Evolutionary conservation across 2,888 invertebrate genomes (phyloP).

Genomic region (Synergus gifuensis): DNA sequence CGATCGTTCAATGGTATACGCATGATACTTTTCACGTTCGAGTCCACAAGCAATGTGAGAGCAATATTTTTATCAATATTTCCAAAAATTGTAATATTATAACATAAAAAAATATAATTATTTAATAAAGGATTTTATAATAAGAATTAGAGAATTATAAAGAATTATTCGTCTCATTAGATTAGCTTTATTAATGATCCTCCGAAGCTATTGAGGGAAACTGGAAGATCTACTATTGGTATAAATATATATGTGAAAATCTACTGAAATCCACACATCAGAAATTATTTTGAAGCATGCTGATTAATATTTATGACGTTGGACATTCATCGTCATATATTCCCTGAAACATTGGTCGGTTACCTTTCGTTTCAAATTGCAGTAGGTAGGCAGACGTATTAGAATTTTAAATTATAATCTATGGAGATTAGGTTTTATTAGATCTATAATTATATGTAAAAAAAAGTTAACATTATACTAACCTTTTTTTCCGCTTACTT

Average conservation of each 20-base stretch:
- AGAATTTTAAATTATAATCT: neutral
- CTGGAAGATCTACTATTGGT: slow-evolving; percentile 27
- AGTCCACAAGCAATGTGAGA: slow-evolving; percentile 5
- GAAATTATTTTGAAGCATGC: slow-evolving; percentile 18
- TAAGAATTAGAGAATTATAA: too few relatives aligned
- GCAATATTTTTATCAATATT: neutral
- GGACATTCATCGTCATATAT: neutral
- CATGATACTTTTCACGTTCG: slow-evolving; percentile 14
- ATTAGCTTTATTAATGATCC: slow-evolving; percentile 12
- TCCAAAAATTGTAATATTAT: too few relatives aligned
- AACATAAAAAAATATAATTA: too few relatives aligned
- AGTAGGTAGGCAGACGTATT: neutral
- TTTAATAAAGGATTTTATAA: too few relatives aligned
- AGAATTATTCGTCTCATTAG: slow-evolving; percentile 13
- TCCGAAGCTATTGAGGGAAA: slow-evolving; percentile 5
- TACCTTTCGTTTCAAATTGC: neutral
- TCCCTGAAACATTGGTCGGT: slow-evolving; percentile 1
- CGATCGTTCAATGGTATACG: slow-evolving; percentile 44
- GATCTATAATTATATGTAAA: too few relatives aligned
- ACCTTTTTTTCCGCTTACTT: too few relatives aligned
- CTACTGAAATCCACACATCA: slow-evolving; percentile 22
- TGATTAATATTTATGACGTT: slow-evolving; percentile 35
- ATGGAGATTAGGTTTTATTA: neutral
- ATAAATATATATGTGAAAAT: slow-evolving; percentile 13
- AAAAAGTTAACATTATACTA: too few relatives aligned